Evolutionary conservation across 1,140 invertebrate genomes (phyloP).

Genomic region (Cotesia typhae): DNA sequence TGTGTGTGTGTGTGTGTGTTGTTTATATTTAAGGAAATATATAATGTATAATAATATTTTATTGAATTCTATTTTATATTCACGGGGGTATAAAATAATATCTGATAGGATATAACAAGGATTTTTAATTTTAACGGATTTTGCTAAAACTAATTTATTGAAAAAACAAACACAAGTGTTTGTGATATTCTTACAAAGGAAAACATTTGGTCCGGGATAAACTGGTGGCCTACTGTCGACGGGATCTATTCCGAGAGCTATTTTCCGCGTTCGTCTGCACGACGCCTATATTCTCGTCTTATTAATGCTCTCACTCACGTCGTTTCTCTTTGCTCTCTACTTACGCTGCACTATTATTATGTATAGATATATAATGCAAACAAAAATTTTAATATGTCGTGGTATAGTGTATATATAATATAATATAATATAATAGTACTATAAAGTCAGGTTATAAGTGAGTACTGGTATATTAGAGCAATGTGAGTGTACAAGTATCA

Average conservation of each 20-base stretch:
- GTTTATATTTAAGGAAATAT: no score
- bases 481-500: not conserved
- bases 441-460: not conserved
- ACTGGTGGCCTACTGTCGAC: slow-evolving; percentile 49
- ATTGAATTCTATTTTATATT: no score
- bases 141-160: no score
- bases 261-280: slow-evolving; percentile 52
- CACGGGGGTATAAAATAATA: no score
- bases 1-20: no score
- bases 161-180: slow-evolving; percentile 1
- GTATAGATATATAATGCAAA: not conserved
- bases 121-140: no score
- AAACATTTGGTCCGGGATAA: slow-evolving; percentile 18
- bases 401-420: no score
- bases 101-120: no score
- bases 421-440: no score
- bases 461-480: no score
- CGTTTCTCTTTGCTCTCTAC: slow-evolving; percentile 13
- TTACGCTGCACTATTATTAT: not conserved
- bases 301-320: slow-evolving; percentile 49
- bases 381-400: not conserved
- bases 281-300: slow-evolving; percentile 50
- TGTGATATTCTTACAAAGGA: slow-evolving; percentile 18
- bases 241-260: slow-evolving; percentile 56
- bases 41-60: no score